phyloP scores from a whole-genome alignment of 2,888 invertebrate species.

The Digitonthophagus gazella region DNA sequence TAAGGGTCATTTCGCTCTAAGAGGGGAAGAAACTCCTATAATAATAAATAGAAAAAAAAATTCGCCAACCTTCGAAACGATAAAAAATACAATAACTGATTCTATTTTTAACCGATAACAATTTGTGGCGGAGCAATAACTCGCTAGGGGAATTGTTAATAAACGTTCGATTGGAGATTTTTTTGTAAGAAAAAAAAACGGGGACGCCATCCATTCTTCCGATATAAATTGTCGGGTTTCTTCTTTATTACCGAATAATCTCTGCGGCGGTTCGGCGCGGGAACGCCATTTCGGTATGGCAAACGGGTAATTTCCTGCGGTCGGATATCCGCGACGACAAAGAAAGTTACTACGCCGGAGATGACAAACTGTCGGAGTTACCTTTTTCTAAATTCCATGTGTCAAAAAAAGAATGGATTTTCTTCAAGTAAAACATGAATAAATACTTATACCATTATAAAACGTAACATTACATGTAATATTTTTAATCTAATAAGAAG shows the following conservation, averaged over 20 bases:
- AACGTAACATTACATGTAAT: too few relatives aligned
- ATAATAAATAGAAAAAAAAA: too few relatives aligned
- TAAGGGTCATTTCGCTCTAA: background rate
- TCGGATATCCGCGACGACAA: background rate
- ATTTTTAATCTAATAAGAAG: too few relatives aligned
- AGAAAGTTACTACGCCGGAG: too few relatives aligned
- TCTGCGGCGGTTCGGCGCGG: background rate
- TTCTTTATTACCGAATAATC: background rate
- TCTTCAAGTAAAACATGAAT: too few relatives aligned
- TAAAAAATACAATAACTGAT: background rate
- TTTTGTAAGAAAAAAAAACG: background rate
- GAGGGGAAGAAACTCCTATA: too few relatives aligned
- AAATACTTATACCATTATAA: too few relatives aligned
- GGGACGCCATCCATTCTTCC: background rate
- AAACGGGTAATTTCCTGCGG: background rate
- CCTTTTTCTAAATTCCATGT: too few relatives aligned
- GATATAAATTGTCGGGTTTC: background rate
- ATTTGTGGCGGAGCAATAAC: background rate
- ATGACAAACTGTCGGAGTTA: too few relatives aligned
- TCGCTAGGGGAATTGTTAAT: background rate
- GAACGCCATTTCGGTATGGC: background rate
- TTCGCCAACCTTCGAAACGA: too few relatives aligned
- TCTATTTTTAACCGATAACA: background rate
- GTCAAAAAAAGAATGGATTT: too few relatives aligned
- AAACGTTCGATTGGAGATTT: background rate